Evolutionary conservation across 1,140 invertebrate species (phyloP).

Genomic region (Argopecten irradians): DNA sequence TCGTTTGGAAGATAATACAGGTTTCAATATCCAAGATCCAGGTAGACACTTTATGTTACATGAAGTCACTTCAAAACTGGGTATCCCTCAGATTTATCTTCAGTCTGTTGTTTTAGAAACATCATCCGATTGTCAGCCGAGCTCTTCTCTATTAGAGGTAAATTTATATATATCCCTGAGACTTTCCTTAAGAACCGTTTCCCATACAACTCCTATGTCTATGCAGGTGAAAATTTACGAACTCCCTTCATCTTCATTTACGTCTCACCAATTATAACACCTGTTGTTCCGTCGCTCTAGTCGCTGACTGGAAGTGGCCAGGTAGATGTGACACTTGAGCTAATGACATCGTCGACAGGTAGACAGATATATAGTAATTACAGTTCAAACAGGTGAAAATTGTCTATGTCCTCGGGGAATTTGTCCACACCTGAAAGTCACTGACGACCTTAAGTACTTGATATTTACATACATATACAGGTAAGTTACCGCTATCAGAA

Average conservation of each 20-base stretch:
- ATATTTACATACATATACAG: neutral
- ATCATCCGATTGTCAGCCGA: neutral
- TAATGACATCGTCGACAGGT: constrained; percentile 4
- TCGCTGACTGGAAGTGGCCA: neutral
- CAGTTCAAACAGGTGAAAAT: constrained; percentile 21
- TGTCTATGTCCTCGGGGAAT: neutral
- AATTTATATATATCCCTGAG: too few relatives aligned
- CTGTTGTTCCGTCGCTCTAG: neutral
- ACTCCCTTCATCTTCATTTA: neutral
- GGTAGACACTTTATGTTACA: too few relatives aligned
- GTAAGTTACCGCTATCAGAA: neutral
- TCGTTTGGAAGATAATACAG: too few relatives aligned
- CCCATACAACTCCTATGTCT: neutral
- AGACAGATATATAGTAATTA: neutral
- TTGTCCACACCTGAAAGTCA: neutral
- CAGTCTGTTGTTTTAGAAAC: neutral
- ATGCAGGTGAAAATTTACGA: neutral
- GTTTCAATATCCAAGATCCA: too few relatives aligned
- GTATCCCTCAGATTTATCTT: too few relatives aligned
- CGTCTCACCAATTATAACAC: neutral
- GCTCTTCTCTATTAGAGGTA: neutral
- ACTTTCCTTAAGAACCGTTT: neutral
- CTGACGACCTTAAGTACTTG: neutral
- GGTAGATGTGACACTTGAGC: neutral
- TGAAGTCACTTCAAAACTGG: too few relatives aligned